Evolutionary conservation across 2,888 invertebrate species (phyloP).

Genomic region (Dasypolia templi): DNA sequence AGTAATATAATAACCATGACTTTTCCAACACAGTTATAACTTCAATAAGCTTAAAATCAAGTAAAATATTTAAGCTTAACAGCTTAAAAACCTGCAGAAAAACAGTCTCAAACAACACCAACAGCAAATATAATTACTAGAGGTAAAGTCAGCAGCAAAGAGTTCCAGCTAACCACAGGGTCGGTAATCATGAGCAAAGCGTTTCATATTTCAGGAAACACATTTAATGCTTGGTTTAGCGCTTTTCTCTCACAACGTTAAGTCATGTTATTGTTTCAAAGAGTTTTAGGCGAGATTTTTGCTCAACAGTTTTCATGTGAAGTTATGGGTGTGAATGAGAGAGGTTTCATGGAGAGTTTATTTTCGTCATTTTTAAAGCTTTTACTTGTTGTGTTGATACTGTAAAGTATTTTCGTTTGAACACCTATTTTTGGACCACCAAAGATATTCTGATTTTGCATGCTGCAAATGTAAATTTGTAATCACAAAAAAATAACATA

Average conservation of each 20-base stretch:
- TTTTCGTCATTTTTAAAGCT: no score
- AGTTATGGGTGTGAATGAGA: conserved; percentile 12
- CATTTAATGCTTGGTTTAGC: conserved; percentile 68
- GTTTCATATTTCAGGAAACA: conserved; percentile 73
- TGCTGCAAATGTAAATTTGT: no score
- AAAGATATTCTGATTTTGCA: no score
- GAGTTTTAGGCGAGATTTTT: conserved; percentile 30
- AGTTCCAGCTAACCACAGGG: conserved; percentile 41
- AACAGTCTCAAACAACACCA: not conserved
- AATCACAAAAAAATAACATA: no score
- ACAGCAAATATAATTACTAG: conserved; percentile 1
- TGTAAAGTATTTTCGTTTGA: no score
- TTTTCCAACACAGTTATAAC: not conserved
- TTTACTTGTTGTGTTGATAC: no score
- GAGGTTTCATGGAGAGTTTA: not conserved
- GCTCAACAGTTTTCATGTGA: conserved; percentile 12
- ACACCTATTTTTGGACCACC: no score
- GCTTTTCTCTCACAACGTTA: conserved; percentile 36
- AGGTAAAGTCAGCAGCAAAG: conserved; percentile 29
- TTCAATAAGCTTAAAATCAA: not conserved
- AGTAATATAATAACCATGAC: not conserved
- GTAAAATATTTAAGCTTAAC: not conserved
- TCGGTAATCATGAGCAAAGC: conserved; percentile 68
- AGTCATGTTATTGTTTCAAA: conserved; percentile 44
- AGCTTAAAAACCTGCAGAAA: not conserved